These are phyloP conservation scores for Pegea sp. DNA, from an alignment of 23 tunicate species.

Conservation along the genomic window DNA sequence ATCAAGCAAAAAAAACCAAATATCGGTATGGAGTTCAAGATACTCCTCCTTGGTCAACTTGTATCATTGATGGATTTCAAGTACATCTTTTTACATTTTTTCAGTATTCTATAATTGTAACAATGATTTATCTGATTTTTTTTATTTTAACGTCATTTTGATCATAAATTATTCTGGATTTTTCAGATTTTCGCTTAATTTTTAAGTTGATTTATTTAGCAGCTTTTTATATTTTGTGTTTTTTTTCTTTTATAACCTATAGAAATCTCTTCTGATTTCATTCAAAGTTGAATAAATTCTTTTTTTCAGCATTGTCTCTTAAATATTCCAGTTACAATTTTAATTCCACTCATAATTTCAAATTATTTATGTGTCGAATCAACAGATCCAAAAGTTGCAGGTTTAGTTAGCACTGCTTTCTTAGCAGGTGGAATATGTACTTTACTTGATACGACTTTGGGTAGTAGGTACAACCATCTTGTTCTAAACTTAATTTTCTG, in stretches of 20 bases:
- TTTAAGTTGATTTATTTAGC: too few species aligned
- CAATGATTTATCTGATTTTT: too few species aligned
- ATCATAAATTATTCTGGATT: too few species aligned
- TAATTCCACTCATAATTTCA: conserved; percentile 9
- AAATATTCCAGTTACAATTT: conserved; percentile 4
- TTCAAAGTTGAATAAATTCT: too few species aligned
- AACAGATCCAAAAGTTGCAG: conserved; percentile 6
- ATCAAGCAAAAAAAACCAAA: too few species aligned
- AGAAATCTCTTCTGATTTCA: too few species aligned
- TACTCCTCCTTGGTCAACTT: conserved; percentile 26
- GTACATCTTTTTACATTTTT: too few species aligned
- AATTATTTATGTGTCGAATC: conserved; percentile 2
- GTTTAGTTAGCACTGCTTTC: conserved; percentile 9
- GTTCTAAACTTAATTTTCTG: too few species aligned
- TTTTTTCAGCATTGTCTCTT: conserved; percentile 14
- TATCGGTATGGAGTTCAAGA: conserved; percentile 75
- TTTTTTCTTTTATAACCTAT: not conserved
- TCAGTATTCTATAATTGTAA: too few species aligned
- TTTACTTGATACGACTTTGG: conserved; percentile 6
- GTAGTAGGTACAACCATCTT: conserved; percentile 10
- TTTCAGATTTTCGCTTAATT: too few species aligned
- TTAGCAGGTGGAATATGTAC: conserved; percentile 14
- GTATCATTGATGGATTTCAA: conserved; percentile 41
- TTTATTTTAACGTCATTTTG: too few species aligned
- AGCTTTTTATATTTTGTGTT: not conserved